A percentile compares a stretch with the other conserved stretches of the same genome.
phyloP scores from a whole-genome alignment of 2,797 vertebrate genomes.

The Syndactyla subalaris region DNA sequence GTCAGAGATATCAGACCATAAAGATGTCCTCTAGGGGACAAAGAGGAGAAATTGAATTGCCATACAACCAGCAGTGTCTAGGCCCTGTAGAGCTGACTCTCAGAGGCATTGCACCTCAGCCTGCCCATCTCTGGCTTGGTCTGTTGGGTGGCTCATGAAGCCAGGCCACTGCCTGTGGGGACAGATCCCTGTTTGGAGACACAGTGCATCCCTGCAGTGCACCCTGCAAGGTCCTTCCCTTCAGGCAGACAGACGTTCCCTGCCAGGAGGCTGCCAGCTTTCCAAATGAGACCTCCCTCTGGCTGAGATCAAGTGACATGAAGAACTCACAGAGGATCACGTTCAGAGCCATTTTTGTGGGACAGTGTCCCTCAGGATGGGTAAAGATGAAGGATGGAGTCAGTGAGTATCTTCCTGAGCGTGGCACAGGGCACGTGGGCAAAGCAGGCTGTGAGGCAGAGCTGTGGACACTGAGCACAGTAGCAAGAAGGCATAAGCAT shows the following conservation, averaged over 20 bases:
- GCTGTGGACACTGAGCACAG: not conserved
- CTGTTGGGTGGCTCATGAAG: not conserved
- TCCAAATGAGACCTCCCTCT: not conserved
- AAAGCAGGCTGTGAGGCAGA: not conserved
- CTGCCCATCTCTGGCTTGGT: not conserved
- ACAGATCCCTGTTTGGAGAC: not conserved
- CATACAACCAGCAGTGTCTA: not conserved
- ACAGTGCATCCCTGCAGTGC: fast-evolving
- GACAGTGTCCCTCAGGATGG: fast-evolving
- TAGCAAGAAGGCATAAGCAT: not conserved
- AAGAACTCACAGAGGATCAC: not conserved
- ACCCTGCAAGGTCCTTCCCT: not conserved
- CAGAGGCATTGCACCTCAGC: not conserved
- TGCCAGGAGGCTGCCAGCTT: not conserved
- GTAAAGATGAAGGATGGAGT: not conserved
- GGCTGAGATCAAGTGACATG: not conserved
- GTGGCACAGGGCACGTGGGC: fast-evolving
- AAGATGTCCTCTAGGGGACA: not conserved
- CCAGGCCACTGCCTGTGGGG: not conserved
- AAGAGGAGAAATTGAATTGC: not conserved
- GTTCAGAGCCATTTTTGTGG: not conserved
- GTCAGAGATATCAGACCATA: not conserved
- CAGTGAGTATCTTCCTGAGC: not conserved
- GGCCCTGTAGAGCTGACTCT: not conserved
- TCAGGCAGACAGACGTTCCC: not conserved